These are phyloP conservation scores for Bombus confusus DNA, from an alignment of 1,140 invertebrate genomes.

Conservation along the genomic window DNA sequence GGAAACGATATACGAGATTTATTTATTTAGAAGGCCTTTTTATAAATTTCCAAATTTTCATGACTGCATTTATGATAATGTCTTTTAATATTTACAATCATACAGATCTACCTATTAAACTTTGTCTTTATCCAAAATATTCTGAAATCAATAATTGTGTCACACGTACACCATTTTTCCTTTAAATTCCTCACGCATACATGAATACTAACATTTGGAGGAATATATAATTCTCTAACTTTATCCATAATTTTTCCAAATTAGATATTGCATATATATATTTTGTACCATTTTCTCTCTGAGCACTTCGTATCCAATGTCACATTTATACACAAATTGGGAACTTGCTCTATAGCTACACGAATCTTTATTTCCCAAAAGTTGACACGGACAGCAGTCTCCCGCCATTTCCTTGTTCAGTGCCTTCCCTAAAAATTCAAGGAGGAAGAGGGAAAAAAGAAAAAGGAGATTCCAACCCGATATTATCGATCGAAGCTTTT, in stretches of 20 bases:
- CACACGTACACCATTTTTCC: background rate
- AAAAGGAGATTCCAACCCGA: conserved; percentile 30
- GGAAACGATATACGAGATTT: too few relatives aligned
- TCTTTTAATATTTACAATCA: background rate
- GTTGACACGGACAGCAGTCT: background rate
- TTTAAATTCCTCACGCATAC: background rate
- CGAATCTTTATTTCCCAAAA: background rate
- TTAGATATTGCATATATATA: background rate
- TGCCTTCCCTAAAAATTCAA: background rate
- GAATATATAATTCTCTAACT: background rate
- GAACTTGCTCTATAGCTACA: background rate
- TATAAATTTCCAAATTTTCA: too few relatives aligned
- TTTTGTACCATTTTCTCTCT: background rate
- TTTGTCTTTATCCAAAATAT: background rate
- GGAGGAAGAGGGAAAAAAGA: too few relatives aligned
- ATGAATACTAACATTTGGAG: background rate
- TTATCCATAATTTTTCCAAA: background rate
- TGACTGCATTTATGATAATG: too few relatives aligned
- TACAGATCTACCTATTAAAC: background rate
- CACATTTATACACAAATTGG: too few relatives aligned
- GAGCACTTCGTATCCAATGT: too few relatives aligned
- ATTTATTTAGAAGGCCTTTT: too few relatives aligned
- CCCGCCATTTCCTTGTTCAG: too few relatives aligned
- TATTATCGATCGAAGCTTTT: conserved; percentile 41
- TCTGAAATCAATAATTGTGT: background rate